These are phyloP conservation scores for Trochalopteron elliotii DNA, from an alignment of 2,113 vertebrate species.

Conservation along the genomic window DNA sequence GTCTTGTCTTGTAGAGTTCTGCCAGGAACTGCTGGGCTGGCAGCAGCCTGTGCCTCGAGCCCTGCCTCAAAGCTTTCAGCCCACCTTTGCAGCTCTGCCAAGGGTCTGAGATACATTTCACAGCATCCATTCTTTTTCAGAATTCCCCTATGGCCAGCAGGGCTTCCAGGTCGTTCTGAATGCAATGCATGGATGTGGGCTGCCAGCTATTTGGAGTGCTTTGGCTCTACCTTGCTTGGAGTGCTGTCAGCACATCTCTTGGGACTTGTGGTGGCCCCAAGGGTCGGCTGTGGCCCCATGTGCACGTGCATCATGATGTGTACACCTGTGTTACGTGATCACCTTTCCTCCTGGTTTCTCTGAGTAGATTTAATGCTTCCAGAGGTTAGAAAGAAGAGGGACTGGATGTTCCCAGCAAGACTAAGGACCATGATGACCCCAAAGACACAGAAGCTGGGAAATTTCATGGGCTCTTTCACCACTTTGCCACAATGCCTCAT, in stretches of 20 bases:
- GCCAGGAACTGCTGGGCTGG: neutral
- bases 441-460: neutral
- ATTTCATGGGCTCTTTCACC: neutral
- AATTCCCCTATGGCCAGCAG: neutral
- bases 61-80: neutral
- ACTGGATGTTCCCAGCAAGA: neutral
- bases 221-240: neutral
- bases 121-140: neutral
- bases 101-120: neutral
- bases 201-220: neutral
- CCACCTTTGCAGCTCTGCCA: neutral
- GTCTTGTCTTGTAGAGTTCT: neutral
- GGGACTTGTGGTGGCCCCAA: fast-evolving
- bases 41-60: neutral
- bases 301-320: fast-evolving
- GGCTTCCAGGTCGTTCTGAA: neutral
- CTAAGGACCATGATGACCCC: neutral
- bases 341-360: neutral
- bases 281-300: fast-evolving
- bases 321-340: fast-evolving
- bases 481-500: fast-evolving
- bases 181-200: fast-evolving
- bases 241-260: neutral
- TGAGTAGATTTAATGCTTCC: neutral
- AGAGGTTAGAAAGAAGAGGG: neutral